These are phyloP conservation scores for Gopherus flavomarginatus DNA, from an alignment of 2,113 vertebrate species.

Conservation along the genomic window DNA sequence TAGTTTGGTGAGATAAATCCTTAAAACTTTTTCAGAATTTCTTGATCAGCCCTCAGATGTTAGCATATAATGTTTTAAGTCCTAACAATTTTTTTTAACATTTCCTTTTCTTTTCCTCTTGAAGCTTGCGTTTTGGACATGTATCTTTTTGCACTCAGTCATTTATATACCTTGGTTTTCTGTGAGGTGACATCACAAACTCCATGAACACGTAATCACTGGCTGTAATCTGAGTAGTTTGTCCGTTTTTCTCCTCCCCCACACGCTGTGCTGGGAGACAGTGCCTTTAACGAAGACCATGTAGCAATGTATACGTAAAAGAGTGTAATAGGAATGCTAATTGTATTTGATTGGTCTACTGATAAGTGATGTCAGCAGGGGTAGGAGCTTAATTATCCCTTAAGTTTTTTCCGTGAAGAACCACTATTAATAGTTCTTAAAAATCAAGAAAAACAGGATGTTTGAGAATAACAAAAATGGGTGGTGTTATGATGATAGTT, in stretches of 20 bases:
- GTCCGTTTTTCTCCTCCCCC: neutral
- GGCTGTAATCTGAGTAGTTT: neutral
- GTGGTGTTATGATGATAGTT: no score
- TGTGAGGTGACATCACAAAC: neutral
- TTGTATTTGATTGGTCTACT: neutral
- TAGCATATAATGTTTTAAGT: neutral
- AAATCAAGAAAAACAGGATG: neutral
- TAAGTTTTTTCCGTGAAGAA: neutral
- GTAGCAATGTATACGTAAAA: neutral
- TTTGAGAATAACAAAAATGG: neutral
- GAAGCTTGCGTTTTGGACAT: neutral
- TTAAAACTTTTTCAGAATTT: neutral
- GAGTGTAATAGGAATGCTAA: neutral
- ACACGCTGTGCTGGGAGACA: neutral
- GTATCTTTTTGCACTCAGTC: neutral
- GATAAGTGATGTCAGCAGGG: neutral
- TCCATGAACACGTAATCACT: neutral
- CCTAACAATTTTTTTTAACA: neutral
- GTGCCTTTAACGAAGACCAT: neutral
- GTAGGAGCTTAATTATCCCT: neutral
- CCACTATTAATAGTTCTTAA: neutral
- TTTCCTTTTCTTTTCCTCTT: neutral
- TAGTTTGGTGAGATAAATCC: neutral
- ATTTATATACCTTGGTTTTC: neutral
- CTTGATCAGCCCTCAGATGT: neutral